These are phyloP conservation scores for Vultur gryphus DNA, from an alignment of 2,797 vertebrate genomes.

Conservation along the genomic window DNA sequence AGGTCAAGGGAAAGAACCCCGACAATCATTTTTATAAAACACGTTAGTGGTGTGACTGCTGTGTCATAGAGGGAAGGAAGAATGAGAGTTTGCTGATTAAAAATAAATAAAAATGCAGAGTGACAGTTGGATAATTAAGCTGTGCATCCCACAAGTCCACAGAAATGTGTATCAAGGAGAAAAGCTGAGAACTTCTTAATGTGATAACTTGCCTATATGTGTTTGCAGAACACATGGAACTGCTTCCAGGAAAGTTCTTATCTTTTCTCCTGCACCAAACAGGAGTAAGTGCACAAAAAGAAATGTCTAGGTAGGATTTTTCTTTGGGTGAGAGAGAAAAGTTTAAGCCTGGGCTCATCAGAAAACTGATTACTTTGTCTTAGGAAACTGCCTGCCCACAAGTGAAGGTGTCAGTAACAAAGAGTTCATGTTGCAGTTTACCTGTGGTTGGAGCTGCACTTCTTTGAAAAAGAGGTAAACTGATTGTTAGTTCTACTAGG, in stretches of 20 bases:
- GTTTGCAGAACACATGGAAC: neutral
- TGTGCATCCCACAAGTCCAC: too few relatives aligned
- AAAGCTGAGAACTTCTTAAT: neutral
- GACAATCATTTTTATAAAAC: neutral
- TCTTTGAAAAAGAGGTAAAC: neutral
- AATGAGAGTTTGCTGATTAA: neutral
- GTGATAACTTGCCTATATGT: neutral
- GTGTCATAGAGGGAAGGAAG: neutral
- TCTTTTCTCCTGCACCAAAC: neutral
- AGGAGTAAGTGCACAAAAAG: neutral
- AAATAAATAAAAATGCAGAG: neutral
- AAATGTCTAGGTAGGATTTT: neutral
- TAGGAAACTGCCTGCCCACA: neutral
- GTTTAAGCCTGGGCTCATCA: neutral
- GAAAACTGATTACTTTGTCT: neutral
- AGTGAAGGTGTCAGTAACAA: neutral
- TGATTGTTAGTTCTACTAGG: neutral
- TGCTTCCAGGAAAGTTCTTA: neutral
- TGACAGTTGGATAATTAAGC: neutral
- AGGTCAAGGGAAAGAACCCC: neutral
- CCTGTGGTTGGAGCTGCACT: neutral
- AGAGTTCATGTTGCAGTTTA: neutral
- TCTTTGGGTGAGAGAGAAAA: neutral
- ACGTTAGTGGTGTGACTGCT: neutral
- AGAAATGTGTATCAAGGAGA: neutral